phyloP scores from a whole-genome alignment of 1,140 invertebrate genomes.

The Zaprionus ornatus region DNA sequence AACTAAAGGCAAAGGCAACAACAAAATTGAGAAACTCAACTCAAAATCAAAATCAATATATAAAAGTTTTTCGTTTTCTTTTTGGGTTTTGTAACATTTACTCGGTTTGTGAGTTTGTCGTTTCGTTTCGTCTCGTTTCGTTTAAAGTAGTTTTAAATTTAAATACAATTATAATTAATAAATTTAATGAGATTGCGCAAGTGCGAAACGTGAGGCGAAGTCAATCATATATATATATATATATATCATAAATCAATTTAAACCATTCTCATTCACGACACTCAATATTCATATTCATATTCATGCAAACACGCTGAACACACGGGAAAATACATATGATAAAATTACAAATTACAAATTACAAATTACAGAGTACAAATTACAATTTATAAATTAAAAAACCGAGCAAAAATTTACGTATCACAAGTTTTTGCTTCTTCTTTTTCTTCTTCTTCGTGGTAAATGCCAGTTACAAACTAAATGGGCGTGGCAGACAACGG shows the following conservation, averaged over 20 bases:
- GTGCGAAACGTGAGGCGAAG: conserved; percentile 11
- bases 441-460: conserved; percentile 5
- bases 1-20: conserved; percentile 15
- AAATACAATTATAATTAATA: conserved; percentile 36
- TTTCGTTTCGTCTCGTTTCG: conserved; percentile 7
- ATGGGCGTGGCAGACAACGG: conserved; percentile 42
- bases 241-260: conserved; percentile 3
- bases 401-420: conserved; percentile 49
- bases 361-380: conserved; percentile 14
- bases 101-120: conserved; percentile 21
- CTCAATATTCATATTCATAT: background rate
- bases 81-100: background rate
- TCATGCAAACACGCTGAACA: conserved; percentile 46
- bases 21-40: conserved; percentile 7
- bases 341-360: conserved; percentile 14
- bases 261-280: conserved; percentile 16
- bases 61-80: background rate
- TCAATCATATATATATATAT: background rate
- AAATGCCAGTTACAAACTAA: conserved; percentile 53
- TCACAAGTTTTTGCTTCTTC: conserved; percentile 53
- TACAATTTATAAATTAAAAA: conserved; percentile 10
- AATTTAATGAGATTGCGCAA: conserved; percentile 75
- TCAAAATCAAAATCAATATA: background rate
- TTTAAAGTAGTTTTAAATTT: conserved; percentile 20
- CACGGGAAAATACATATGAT: conserved; percentile 27